A percentile compares a stretch with the other conserved stretches of the same genome.
Evolutionary conservation across 2,797 vertebrate genomes (phyloP).

Genomic region (Lophius americanus): DNA sequence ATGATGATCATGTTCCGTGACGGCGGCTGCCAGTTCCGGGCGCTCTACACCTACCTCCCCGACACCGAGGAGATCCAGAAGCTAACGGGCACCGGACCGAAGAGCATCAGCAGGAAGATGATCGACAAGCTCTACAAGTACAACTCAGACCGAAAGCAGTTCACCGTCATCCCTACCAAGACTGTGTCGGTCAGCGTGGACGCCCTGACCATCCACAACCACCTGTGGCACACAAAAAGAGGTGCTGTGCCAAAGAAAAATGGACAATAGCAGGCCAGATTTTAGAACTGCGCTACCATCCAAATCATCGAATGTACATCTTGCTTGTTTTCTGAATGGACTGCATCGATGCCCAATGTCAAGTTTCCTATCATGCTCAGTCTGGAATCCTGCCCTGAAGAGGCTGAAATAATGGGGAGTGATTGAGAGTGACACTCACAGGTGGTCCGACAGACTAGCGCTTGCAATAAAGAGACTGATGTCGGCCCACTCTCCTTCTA

Average conservation of each 20-base stretch:
- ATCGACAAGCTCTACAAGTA: constrained; percentile 98
- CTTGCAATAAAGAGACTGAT: constrained; percentile 53
- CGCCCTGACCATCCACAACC: constrained; percentile 95
- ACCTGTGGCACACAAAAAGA: constrained; percentile 96
- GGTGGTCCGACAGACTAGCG: constrained; percentile 41
- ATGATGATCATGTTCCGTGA: constrained; percentile 97
- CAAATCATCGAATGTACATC: constrained; percentile 39
- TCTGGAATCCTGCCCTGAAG: constrained; percentile 24
- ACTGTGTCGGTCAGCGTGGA: constrained; percentile 98
- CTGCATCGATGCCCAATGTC: constrained; percentile 48
- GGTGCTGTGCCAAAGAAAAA: constrained; percentile 90
- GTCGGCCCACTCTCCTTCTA: constrained; percentile 48
- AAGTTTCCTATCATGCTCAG: constrained; percentile 32
- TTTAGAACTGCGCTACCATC: not conserved
- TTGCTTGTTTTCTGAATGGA: constrained; percentile 61
- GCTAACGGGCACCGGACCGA: constrained; percentile 93
- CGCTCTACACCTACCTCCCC: constrained; percentile 94
- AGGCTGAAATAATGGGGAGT: constrained; percentile 9
- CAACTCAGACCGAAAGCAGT: constrained; percentile 97
- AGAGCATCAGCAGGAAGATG: constrained; percentile 97
- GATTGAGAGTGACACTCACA: constrained; percentile 8
- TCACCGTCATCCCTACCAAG: constrained; percentile 95
- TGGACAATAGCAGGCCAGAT: constrained; percentile 82
- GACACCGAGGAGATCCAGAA: constrained; percentile 96
- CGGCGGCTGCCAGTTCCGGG: constrained; percentile 95